Evolutionary conservation across 2,797 vertebrate species (phyloP).

Genomic region (Sebastes minor): DNA sequence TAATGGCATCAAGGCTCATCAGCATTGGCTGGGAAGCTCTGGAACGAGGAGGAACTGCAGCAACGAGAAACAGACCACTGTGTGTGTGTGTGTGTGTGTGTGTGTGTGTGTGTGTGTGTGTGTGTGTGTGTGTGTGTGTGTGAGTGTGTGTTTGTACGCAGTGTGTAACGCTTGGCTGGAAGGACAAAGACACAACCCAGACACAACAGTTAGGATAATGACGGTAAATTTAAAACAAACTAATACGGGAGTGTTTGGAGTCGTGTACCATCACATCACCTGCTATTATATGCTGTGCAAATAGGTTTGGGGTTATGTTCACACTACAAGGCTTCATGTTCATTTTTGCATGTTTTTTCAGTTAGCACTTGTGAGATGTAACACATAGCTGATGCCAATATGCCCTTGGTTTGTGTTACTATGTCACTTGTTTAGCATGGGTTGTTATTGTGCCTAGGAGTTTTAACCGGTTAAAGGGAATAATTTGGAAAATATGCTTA

Average conservation of each 20-base stretch:
- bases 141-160: background rate
- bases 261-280: background rate
- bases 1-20: constrained; percentile 71
- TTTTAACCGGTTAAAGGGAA: background rate
- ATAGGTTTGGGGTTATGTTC: background rate
- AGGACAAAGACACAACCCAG: background rate
- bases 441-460: background rate
- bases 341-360: background rate
- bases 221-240: background rate
- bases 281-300: background rate
- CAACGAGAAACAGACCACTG: constrained; percentile 24
- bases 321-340: background rate
- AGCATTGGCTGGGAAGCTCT: constrained; percentile 33
- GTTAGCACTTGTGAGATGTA: background rate
- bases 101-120: constrained; percentile 10
- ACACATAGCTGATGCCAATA: background rate
- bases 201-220: background rate
- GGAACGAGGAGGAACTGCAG: constrained; percentile 15
- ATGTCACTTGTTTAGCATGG: background rate
- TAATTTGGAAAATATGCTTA: background rate
- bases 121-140: constrained; percentile 7
- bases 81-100: constrained; percentile 20
- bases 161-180: background rate
- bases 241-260: background rate
- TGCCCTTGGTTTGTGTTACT: background rate